Conservation (phyloP, 2,113 vertebrate genomes). For the Eubucco bourcierii region DNA sequence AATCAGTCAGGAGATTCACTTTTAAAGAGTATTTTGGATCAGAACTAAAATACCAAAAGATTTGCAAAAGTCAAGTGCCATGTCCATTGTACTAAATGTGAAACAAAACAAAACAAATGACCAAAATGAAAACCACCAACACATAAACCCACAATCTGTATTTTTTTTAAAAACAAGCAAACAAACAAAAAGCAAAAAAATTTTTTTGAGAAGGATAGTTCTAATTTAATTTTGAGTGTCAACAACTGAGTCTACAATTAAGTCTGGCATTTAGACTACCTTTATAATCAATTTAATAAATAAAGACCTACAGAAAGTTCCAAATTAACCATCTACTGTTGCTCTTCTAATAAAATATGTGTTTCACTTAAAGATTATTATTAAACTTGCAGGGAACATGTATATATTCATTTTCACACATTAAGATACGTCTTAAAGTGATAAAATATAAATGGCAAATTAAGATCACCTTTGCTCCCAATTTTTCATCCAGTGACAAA, state of each 20-base stretch:
- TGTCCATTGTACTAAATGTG: neutral
- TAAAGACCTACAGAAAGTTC: neutral
- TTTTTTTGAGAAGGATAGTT: neutral
- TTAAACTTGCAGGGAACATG: neutral
- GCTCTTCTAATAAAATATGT: neutral
- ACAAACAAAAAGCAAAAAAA: fast-evolving
- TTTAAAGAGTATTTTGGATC: neutral
- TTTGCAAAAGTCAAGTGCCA: neutral
- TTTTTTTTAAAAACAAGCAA: neutral
- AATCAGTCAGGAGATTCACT: neutral
- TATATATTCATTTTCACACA: neutral
- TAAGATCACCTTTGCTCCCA: neutral
- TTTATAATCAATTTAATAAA: neutral
- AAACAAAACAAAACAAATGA: no score
- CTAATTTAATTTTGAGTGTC: neutral
- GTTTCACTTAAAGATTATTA: neutral
- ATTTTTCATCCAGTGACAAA: neutral
- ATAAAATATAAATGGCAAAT: neutral
- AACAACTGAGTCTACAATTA: neutral
- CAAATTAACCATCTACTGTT: neutral
- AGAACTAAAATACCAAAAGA: neutral
- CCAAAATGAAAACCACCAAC: no score
- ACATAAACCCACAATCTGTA: no score
- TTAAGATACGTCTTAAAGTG: neutral
- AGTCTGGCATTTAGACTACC: neutral